Conservation (phyloP, 2,888 invertebrate species). For the Encarsia formosa region DNA sequence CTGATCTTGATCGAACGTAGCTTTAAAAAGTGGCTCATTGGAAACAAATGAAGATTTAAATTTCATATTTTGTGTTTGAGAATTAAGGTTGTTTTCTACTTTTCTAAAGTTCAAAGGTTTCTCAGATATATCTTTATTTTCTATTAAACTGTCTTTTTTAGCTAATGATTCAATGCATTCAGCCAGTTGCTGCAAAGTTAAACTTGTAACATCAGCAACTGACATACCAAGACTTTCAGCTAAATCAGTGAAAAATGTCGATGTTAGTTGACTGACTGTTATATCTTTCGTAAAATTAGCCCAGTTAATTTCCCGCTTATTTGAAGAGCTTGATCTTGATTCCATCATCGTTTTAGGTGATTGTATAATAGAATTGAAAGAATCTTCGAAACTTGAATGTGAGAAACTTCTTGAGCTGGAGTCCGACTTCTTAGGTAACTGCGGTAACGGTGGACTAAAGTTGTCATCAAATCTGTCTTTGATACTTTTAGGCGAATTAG, state of each 20-base stretch:
- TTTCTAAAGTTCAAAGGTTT: neutral
- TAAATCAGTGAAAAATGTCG: slow-evolving; percentile 76
- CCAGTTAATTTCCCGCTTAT: slow-evolving; percentile 33
- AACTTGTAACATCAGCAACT: slow-evolving; percentile 71
- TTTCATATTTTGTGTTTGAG: slow-evolving; percentile 22
- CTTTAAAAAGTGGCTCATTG: slow-evolving; percentile 58
- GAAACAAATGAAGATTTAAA: slow-evolving; percentile 29
- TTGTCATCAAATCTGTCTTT: slow-evolving; percentile 44
- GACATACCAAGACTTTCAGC: slow-evolving; percentile 74
- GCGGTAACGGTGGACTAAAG: slow-evolving; percentile 42
- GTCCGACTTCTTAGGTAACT: slow-evolving; percentile 36
- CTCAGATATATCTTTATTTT: slow-evolving; percentile 26
- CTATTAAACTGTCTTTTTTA: slow-evolving; percentile 38
- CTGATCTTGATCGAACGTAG: slow-evolving; percentile 61
- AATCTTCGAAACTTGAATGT: slow-evolving; percentile 43
- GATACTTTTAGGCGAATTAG: slow-evolving; percentile 31
- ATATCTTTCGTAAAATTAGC: slow-evolving; percentile 57
- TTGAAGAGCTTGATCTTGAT: slow-evolving; percentile 30
- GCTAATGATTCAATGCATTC: slow-evolving; percentile 63
- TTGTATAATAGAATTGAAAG: slow-evolving; percentile 43
- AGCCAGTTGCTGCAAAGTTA: slow-evolving; percentile 84
- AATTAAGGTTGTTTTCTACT: neutral
- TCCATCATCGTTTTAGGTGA: slow-evolving; percentile 41
- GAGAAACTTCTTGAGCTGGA: slow-evolving; percentile 29
- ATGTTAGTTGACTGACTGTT: slow-evolving; percentile 76